Evolutionary conservation across 2,888 invertebrate genomes (phyloP).

Genomic region (Erebia ligea): DNA sequence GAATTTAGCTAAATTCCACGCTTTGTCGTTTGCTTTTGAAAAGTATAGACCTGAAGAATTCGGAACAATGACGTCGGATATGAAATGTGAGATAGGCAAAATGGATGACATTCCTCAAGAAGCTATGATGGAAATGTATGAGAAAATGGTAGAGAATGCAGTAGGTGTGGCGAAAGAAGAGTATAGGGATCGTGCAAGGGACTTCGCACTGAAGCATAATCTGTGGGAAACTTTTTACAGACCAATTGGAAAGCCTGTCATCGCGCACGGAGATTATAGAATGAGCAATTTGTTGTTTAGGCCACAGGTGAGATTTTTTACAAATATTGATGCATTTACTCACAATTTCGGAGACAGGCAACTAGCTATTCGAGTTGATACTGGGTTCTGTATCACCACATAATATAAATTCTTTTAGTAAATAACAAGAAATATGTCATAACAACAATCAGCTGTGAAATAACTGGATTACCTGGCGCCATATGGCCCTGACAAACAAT

Average conservation of each 20-base stretch:
- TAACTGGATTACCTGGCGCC: no score
- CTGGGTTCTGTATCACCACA: no score
- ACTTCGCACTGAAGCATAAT: conserved; percentile 38
- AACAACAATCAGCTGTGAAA: no score
- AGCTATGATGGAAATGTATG: conserved; percentile 34
- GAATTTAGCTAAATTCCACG: conserved; percentile 67
- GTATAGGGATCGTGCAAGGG: conserved; percentile 46
- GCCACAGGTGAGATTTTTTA: conserved; percentile 38
- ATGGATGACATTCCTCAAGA: conserved; percentile 26
- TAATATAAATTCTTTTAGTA: no score
- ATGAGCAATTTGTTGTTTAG: conserved; percentile 54
- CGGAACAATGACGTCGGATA: conserved; percentile 40
- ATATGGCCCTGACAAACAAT: no score
- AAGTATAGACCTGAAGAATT: conserved; percentile 56
- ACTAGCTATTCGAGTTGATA: no score
- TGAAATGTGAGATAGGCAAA: conserved; percentile 39
- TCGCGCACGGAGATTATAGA: conserved; percentile 60
- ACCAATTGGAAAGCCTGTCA: conserved; percentile 46
- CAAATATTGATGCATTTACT: background rate
- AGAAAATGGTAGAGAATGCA: conserved; percentile 39
- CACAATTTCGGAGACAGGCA: background rate
- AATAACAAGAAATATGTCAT: no score
- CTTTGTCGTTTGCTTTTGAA: conserved; percentile 57
- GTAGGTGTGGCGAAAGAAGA: conserved; percentile 47
- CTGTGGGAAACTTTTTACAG: conserved; percentile 41